Percentiles rank a stretch among this genome's conserved stretches.
phyloP scores from a whole-genome alignment of 2,797 vertebrate genomes.

The Spea hammondii region DNA sequence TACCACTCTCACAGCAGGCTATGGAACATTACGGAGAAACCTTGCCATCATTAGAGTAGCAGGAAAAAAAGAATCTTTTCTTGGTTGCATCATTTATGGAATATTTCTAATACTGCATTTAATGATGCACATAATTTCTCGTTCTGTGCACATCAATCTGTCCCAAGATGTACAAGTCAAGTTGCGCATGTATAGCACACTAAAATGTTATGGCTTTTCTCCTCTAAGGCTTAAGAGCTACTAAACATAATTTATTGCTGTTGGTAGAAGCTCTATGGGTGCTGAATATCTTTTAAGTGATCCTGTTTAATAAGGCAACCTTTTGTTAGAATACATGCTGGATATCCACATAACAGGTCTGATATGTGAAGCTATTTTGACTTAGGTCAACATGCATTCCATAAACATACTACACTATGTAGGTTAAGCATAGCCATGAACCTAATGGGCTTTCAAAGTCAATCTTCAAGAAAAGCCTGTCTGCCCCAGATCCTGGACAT shows the following conservation, averaged over 20 bases:
- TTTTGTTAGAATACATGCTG: conserved; percentile 3
- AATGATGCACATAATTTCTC: conserved; percentile 15
- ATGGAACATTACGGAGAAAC: conserved; percentile 59
- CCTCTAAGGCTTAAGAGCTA: conserved; percentile 31
- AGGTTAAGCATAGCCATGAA: too few species aligned
- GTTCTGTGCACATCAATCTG: background rate
- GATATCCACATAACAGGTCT: conserved; percentile 4
- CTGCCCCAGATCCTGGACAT: too few species aligned
- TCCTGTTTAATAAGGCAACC: conserved; percentile 11
- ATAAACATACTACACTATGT: too few species aligned
- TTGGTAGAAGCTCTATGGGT: conserved; percentile 7
- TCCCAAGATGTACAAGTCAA: conserved; percentile 22
- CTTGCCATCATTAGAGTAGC: conserved; percentile 57
- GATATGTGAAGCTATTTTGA: too few species aligned
- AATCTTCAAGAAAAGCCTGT: too few species aligned
- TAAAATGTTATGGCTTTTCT: conserved; percentile 17
- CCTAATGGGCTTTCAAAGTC: too few species aligned
- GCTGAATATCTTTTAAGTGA: background rate
- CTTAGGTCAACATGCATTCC: too few species aligned
- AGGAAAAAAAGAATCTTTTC: conserved; percentile 56
- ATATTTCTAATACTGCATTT: conserved; percentile 51
- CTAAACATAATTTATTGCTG: conserved; percentile 13
- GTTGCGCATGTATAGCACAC: conserved; percentile 29
- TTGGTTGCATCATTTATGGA: conserved; percentile 59
- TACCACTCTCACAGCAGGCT: conserved; percentile 61